phyloP scores from a whole-genome alignment of 2,888 invertebrate species.

The Disparrhopalites patrizii region DNA sequence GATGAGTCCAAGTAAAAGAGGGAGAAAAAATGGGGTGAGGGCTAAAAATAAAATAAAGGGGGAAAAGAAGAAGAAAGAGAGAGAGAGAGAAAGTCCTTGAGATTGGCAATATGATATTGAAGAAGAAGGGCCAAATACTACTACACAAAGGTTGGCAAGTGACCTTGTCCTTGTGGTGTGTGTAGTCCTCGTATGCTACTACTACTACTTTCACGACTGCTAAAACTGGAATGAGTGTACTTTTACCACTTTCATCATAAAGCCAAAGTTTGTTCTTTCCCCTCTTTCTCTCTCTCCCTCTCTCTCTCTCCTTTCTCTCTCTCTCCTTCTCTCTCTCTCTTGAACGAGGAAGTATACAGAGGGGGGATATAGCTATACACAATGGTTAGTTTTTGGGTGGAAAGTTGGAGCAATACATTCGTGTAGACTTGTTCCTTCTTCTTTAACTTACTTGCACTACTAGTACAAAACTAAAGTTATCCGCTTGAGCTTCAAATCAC shows the following conservation, averaged over 20 bases:
- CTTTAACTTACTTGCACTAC: conserved; percentile 34
- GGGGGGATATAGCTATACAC: background rate
- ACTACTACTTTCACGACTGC: conserved; percentile 10
- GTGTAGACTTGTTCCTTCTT: conserved; percentile 23
- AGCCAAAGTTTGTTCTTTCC: conserved; percentile 35
- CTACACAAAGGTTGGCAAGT: conserved; percentile 32
- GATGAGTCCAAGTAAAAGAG: too few species aligned
- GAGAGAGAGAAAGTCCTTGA: conserved; percentile 14
- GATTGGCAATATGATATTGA: too few species aligned
- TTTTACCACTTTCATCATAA: conserved; percentile 39
- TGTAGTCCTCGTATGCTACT: conserved; percentile 4
- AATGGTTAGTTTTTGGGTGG: conserved; percentile 18
- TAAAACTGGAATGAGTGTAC: conserved; percentile 35
- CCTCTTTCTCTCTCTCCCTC: background rate
- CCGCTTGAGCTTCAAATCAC: conserved; percentile 38
- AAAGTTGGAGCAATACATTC: conserved; percentile 29
- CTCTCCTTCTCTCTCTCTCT: too few species aligned
- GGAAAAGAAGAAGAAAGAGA: background rate
- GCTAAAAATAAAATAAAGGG: background rate
- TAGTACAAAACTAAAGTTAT: conserved; percentile 39
- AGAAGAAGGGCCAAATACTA: too few species aligned
- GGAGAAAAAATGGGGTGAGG: background rate
- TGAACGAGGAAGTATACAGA: background rate
- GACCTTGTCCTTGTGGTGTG: conserved; percentile 39
- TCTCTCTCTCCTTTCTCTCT: background rate